A percentile compares a stretch with the other conserved stretches of the same genome.
phyloP scores from a whole-genome alignment of 1,140 invertebrate species.

The Drosophila sp. region DNA sequence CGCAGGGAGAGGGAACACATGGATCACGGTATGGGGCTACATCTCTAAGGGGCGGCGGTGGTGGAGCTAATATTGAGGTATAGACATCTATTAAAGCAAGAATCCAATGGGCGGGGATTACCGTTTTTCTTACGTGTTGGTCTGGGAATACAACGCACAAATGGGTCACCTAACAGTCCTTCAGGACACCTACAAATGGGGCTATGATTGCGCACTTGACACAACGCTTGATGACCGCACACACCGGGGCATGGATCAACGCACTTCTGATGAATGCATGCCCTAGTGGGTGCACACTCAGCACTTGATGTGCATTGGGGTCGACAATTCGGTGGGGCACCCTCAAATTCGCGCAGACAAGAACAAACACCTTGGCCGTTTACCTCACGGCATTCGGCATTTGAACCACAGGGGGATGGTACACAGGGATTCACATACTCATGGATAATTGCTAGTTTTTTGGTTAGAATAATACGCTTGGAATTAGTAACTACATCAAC shows the following conservation, averaged over 20 bases:
- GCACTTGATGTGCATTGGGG: conserved; percentile 90
- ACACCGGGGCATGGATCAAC: conserved; percentile 90
- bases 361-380: conserved; percentile 88
- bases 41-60: conserved; percentile 82
- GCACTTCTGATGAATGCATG: conserved; percentile 92
- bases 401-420: conserved; percentile 88
- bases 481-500: conserved; percentile 74
- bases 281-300: conserved; percentile 89
- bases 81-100: conserved; percentile 9
- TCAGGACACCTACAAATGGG: conserved; percentile 89
- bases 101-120: neutral
- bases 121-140: conserved; percentile 84
- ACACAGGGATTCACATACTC: conserved; percentile 85
- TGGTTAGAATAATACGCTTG: conserved; percentile 54
- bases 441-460: conserved; percentile 76
- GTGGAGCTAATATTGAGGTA: conserved; percentile 39
- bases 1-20: conserved; percentile 91
- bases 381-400: conserved; percentile 86
- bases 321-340: conserved; percentile 89
- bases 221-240: conserved; percentile 90
- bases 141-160: conserved; percentile 75
- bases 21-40: conserved; percentile 80
- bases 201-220: conserved; percentile 89
- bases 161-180: conserved; percentile 90
- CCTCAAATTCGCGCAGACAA: conserved; percentile 88